Evolutionary conservation across 2,888 invertebrate species (phyloP).

Genomic region (Dusona sp.): DNA sequence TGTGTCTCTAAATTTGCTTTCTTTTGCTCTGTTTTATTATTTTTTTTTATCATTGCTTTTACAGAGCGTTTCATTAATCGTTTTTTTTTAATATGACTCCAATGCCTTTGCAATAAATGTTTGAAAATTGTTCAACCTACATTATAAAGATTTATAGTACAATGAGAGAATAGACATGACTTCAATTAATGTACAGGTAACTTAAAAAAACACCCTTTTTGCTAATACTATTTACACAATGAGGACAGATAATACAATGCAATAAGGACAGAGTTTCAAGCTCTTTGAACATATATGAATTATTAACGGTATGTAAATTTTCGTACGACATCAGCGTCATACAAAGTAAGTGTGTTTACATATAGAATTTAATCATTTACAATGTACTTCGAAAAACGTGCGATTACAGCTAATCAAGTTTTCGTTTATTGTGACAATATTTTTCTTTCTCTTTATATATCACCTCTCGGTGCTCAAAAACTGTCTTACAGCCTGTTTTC

Average conservation of each 20-base stretch:
- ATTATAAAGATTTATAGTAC: neutral
- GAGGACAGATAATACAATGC: no score
- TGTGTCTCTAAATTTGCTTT: neutral
- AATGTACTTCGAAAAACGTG: neutral
- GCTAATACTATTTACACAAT: no score
- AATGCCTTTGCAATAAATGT: neutral
- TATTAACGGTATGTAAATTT: neutral
- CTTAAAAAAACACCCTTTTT: no score
- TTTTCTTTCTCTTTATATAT: constrained; percentile 3
- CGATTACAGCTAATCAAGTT: neutral
- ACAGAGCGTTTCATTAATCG: neutral
- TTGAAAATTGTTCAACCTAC: neutral
- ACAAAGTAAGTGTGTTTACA: neutral
- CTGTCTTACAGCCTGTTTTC: neutral
- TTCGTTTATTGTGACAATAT: constrained; percentile 1
- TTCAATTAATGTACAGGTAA: neutral
- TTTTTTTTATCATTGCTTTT: neutral
- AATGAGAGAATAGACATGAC: neutral
- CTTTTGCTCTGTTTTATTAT: neutral
- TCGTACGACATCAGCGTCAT: neutral
- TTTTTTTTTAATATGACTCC: neutral
- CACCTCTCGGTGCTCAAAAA: constrained; percentile 1
- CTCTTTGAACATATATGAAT: neutral
- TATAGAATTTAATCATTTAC: neutral
- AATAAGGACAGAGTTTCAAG: no score